Evolutionary conservation across 2,888 invertebrate species (phyloP).

Genomic region (Heliconius ethilla): DNA sequence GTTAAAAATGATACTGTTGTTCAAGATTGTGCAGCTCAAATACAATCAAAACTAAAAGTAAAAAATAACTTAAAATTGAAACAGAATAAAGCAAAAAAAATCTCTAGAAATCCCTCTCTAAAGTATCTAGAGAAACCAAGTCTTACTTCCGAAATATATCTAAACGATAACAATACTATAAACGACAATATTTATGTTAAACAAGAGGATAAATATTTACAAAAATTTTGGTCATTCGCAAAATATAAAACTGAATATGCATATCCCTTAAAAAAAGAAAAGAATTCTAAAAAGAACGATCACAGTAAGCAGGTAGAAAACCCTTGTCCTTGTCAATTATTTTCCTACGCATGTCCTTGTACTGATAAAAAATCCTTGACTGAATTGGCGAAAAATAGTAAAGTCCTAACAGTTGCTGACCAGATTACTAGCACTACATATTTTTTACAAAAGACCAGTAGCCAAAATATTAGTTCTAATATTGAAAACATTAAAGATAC

Average conservation of each 20-base stretch:
- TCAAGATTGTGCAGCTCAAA: slow-evolving; percentile 65
- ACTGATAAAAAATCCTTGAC: slow-evolving; percentile 50
- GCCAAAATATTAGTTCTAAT: slow-evolving; percentile 43
- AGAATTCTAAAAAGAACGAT: slow-evolving; percentile 59
- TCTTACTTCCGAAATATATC: slow-evolving; percentile 63
- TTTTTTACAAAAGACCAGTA: slow-evolving; percentile 44
- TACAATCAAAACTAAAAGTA: slow-evolving; percentile 54
- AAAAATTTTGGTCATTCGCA: slow-evolving; percentile 67
- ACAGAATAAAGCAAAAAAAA: slow-evolving; percentile 54
- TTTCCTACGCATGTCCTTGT: slow-evolving; percentile 69
- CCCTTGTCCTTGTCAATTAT: slow-evolving; percentile 70
- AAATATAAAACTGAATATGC: slow-evolving; percentile 65
- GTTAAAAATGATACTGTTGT: slow-evolving; percentile 57
- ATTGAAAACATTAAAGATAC: slow-evolving; percentile 50
- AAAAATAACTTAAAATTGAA: slow-evolving; percentile 54
- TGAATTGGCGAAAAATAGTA: slow-evolving; percentile 46
- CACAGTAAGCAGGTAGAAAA: slow-evolving; percentile 58
- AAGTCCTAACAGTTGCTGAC: slow-evolving; percentile 43
- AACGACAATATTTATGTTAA: slow-evolving; percentile 44
- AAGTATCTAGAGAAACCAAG: slow-evolving; percentile 46
- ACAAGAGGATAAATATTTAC: slow-evolving; percentile 52
- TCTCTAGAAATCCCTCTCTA: slow-evolving; percentile 23
- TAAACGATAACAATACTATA: slow-evolving; percentile 55
- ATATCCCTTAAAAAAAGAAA: slow-evolving; percentile 58
- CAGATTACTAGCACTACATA: slow-evolving; percentile 48